These are phyloP conservation scores for Mythimna vitellina DNA, from an alignment of 2,888 invertebrate species.

Conservation along the genomic window DNA sequence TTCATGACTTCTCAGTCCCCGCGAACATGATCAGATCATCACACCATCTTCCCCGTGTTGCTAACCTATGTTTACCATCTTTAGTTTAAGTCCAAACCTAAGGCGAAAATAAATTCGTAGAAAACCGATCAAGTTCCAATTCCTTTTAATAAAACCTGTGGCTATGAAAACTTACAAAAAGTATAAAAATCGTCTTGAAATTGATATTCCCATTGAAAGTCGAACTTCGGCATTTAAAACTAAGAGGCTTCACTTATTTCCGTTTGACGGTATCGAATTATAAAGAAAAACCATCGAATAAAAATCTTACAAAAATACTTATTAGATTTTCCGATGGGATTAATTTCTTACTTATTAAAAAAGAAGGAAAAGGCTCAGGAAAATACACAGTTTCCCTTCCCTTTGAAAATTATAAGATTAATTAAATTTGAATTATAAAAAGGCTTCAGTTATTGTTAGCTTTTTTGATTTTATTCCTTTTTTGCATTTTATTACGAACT, in stretches of 20 bases:
- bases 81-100: not conserved
- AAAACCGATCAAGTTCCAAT: slow-evolving; percentile 33
- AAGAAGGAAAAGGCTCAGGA: slow-evolving; percentile 46
- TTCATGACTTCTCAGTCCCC: no score
- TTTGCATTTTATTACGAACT: slow-evolving; percentile 18
- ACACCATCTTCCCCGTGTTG: no score
- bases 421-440: slow-evolving; percentile 57
- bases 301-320: slow-evolving; percentile 54
- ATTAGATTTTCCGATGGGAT: slow-evolving; percentile 54
- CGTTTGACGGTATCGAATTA: slow-evolving; percentile 47
- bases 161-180: slow-evolving; percentile 45
- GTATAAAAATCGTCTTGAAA: slow-evolving; percentile 31
- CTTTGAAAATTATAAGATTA: slow-evolving; percentile 55
- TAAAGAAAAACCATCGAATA: slow-evolving; percentile 39
- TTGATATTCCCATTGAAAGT: slow-evolving; percentile 46
- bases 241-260: slow-evolving; percentile 56
- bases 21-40: no score
- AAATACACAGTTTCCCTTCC: slow-evolving; percentile 45
- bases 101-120: not conserved
- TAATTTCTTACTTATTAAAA: slow-evolving; percentile 60
- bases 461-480: slow-evolving; percentile 23
- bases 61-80: not conserved
- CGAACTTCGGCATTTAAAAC: slow-evolving; percentile 46
- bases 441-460: slow-evolving; percentile 21
- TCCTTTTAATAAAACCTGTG: slow-evolving; percentile 10